Evolutionary conservation across 53 echinoderm and acorn worm genomes (phyloP).

Genomic region (Astropecten irregularis): DNA sequence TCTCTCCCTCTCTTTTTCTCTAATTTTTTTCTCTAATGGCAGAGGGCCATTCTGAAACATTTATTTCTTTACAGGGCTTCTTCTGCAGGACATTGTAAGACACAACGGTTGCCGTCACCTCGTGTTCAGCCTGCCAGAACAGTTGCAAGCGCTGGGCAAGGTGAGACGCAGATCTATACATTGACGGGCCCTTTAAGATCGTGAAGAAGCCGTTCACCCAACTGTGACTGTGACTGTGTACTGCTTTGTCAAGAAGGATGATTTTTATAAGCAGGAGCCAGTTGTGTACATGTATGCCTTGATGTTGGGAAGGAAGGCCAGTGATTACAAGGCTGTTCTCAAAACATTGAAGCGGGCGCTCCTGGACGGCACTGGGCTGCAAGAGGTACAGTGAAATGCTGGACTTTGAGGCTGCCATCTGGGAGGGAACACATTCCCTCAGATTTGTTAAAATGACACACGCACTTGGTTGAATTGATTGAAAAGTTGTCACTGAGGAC

Average conservation of each 20-base stretch:
- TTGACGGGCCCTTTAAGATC: conserved; percentile 64
- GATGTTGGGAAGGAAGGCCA: conserved; percentile 29
- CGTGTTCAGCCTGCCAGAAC: conserved; percentile 33
- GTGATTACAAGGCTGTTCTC: conserved; percentile 49
- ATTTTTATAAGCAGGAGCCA: conserved; percentile 15
- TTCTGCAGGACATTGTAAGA: conserved; percentile 35
- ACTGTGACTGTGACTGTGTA: too few species aligned
- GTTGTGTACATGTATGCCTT: conserved; percentile 46
- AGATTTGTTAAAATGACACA: too few species aligned
- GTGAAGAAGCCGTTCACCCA: conserved; percentile 57
- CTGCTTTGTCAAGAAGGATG: too few species aligned
- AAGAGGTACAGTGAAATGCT: conserved; percentile 39
- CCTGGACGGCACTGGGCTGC: background rate
- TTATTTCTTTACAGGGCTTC: conserved; percentile 39
- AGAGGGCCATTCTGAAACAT: background rate
- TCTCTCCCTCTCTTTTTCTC: too few species aligned
- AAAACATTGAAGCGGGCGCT: too few species aligned
- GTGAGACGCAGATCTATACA: conserved; percentile 46
- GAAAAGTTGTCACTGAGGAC: too few species aligned
- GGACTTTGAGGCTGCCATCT: conserved; percentile 56
- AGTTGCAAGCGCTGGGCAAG: conserved; percentile 10
- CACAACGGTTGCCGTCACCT: conserved; percentile 34
- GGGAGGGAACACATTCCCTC: conserved; percentile 21
- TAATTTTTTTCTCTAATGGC: background rate
- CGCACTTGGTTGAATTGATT: too few species aligned